phyloP scores from a whole-genome alignment of 2,113 vertebrate genomes.

The Ranitomeya imitator region DNA sequence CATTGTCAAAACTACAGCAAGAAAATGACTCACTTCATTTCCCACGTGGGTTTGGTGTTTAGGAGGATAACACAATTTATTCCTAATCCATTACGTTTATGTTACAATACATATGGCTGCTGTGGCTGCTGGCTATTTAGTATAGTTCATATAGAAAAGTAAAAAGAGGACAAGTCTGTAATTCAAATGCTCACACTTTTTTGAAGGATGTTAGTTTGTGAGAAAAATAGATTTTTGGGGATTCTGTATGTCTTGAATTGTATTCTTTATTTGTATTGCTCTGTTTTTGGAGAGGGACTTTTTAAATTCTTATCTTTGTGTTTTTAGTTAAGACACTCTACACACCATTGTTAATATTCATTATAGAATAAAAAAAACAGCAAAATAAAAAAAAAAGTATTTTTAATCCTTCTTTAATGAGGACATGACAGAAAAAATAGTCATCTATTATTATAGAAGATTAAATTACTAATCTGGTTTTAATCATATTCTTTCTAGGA shows the following conservation, averaged over 20 bases:
- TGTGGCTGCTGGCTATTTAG: background rate
- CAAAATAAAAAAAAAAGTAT: background rate
- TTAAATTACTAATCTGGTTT: conserved; percentile 32
- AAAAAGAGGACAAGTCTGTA: background rate
- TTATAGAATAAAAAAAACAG: background rate
- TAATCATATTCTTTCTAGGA: conserved; percentile 25
- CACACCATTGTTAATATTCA: background rate
- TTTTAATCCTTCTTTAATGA: conserved; percentile 9
- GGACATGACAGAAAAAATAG: background rate
- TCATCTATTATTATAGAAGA: background rate
- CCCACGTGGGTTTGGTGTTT: conserved; percentile 2
- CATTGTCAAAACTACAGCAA: background rate
- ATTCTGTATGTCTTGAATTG: background rate
- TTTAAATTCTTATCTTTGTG: background rate
- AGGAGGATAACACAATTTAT: conserved; percentile 5
- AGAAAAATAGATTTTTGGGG: background rate
- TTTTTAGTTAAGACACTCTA: background rate
- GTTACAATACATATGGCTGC: background rate
- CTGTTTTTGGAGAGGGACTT: background rate
- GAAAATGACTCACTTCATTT: background rate
- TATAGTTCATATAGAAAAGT: background rate
- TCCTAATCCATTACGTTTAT: background rate
- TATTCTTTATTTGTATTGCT: background rate
- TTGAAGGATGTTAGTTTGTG: background rate
- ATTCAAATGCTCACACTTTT: background rate